Evolutionary conservation across 2,888 invertebrate genomes (phyloP), one percentile per base, ranked within the genome.

Genomic region (Leptinotarsa haldemani): DNA sequence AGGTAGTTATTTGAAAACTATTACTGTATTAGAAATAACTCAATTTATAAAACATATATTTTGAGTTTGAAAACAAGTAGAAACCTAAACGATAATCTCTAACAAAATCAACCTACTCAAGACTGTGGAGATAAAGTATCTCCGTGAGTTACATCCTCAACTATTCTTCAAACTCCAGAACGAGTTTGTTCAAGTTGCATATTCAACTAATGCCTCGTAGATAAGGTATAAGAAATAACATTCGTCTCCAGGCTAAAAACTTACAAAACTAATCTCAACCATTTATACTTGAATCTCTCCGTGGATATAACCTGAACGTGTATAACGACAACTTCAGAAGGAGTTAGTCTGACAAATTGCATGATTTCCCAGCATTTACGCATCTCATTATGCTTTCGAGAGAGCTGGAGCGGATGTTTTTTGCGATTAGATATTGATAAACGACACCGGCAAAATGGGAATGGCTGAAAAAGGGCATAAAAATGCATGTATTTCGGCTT

Each of bases 261-360:
- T 71, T 78, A 78, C 81, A 78, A 77, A 76, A 75, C 78, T 83
- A 82, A 82, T 83, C 82, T 77, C 65, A 70, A 71, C 80, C 80
- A 79, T 81, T 81, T 79, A 78, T 79, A 73, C 79, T 80, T 81
- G 80, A 83, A 71, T 63, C 73, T 67, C 71, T 70, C 53, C 67
- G n/a, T 22, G 56, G 61, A 71, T 71, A 70, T 72, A 71, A 66
- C 69, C 65, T 65, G 56, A 71, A 70, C 81, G 82, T 82, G 80
- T 81, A 81, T 81, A 82, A 83, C 82, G 83, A 83, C 82, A 82
- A 80, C 81, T 81, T 81, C 82, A 82, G 79, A 77, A 78, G 81
- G 80, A 83, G 81, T 82, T 83, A 76, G 77, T 80, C 80, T 82
- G 82, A 83, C 81, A 82, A 81, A 83, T 81, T 80, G 80, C 79